phyloP scores from a whole-genome alignment of 1,140 invertebrate species.

The Drosophila truncata region DNA sequence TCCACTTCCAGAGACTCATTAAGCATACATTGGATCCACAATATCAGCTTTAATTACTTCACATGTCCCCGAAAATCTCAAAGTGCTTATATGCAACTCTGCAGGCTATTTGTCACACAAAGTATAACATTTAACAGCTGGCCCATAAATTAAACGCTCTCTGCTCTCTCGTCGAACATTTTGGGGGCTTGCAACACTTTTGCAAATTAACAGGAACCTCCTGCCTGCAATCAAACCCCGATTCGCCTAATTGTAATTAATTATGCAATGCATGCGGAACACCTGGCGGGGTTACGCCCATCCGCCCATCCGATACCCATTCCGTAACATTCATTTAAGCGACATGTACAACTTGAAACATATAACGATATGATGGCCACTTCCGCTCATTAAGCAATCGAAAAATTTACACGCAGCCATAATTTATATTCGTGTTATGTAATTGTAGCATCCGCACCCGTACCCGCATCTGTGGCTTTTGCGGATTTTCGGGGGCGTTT shows the following conservation, averaged over 20 bases:
- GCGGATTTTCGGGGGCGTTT: constrained; percentile 23
- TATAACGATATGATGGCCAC: constrained; percentile 74
- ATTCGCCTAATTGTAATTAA: constrained; percentile 77
- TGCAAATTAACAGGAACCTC: constrained; percentile 72
- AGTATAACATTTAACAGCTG: constrained; percentile 79
- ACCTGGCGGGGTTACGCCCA: constrained; percentile 64
- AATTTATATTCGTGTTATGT: constrained; percentile 63
- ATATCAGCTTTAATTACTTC: constrained; percentile 59
- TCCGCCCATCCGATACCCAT: constrained; percentile 1
- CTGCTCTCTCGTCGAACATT: constrained; percentile 44
- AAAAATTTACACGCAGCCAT: constrained; percentile 80
- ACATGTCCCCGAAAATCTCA: constrained; percentile 59
- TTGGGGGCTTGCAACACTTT: constrained; percentile 68
- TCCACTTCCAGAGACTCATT: constrained; percentile 6
- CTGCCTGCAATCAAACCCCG: constrained; percentile 42
- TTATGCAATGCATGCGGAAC: constrained; percentile 59
- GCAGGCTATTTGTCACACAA: constrained; percentile 75
- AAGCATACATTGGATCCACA: constrained; percentile 23
- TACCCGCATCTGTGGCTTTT: constrained; percentile 50
- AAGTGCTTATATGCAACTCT: constrained; percentile 60
- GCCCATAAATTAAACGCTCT: constrained; percentile 69
- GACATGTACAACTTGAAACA: constrained; percentile 78
- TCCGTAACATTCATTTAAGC: constrained; percentile 53
- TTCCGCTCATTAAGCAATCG: constrained; percentile 84
- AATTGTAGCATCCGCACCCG: constrained; percentile 28